Conservation (phyloP, 1,140 invertebrate genomes). For the Neelides sp. region DNA sequence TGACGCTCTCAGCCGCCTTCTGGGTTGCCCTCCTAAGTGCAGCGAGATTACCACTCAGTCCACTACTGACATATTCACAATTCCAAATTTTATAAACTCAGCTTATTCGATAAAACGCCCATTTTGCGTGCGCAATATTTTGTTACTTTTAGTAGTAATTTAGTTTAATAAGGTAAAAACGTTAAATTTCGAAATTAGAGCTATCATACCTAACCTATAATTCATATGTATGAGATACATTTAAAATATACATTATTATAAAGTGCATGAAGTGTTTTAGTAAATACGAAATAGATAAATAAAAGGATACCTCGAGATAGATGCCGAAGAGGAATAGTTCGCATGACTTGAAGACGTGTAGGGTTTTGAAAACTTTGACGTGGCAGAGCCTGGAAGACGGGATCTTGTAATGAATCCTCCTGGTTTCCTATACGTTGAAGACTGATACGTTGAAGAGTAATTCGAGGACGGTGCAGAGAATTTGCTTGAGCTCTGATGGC, state of each 20-base stretch:
- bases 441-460: not conserved
- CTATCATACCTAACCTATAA: too few relatives aligned
- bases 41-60: conserved; percentile 6
- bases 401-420: conserved; percentile 1
- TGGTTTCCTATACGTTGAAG: not conserved
- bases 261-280: too few relatives aligned
- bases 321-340: not conserved
- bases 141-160: too few relatives aligned
- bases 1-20: conserved; percentile 16
- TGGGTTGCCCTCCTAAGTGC: conserved; percentile 12
- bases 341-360: not conserved
- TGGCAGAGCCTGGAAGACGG: conserved; percentile 5
- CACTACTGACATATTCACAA: not conserved
- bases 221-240: too few relatives aligned
- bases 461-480: not conserved
- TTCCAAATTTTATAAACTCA: not conserved
- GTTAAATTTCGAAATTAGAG: too few relatives aligned
- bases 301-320: too few relatives aligned
- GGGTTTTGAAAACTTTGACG: not conserved
- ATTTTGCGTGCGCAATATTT: too few relatives aligned
- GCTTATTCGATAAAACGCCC: too few relatives aligned
- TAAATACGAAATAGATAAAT: too few relatives aligned
- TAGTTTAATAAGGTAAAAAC: too few relatives aligned
- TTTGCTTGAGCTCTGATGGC: not conserved
- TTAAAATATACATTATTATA: too few relatives aligned